Base-by-base conservation (phyloP, 2,888 invertebrate genomes). In the Agrypnus murinus region DNA sequence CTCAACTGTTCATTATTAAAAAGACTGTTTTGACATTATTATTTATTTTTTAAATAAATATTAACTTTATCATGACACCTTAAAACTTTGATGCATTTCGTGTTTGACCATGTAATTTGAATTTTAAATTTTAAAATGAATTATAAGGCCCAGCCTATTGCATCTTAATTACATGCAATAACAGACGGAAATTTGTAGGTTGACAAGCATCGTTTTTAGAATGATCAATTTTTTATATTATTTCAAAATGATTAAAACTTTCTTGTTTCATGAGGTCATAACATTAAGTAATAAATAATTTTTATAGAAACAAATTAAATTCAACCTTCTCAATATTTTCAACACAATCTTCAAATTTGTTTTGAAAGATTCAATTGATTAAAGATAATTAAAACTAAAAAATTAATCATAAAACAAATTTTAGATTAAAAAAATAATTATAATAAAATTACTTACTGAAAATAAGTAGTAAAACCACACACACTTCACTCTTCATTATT, bases 401-500 rank as follows among this genome's bases (percentile, higher is more conserved):
- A 38, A 38, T 10, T n/a, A 38, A 38, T 38, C 2, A 46, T 46
- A 12, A 46, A 46, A 4, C 3, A 19, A 25, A 25, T 2, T 25
- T 25, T 25, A 25, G n/a, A n/a, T 25, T 3, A 25, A 25, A 19
- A 2, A 46, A 46, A 46, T 7, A 12, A 12, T 46, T 10, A 19
- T 7, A 46, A 46, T 46, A 10, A 45, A 45, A 46, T 46, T 19
- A 40, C 43, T 78, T 75, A 79, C 78, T 73, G 45, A 77, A 65
- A 36, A 74, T 43, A 57, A 76, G 75, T 60, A 78, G 69, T 63
- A 75, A 73, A 45, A 80, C 62, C 71, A 78, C 75, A 73, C 77
- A 77, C 72, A 80, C 50, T 70, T 75, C 79, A 77, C 75, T 77
- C 75, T 70, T 77, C 81, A 81, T 81, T 69, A 65, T 79, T 57